A percentile compares a stretch with the other conserved stretches of the same genome.
These are phyloP conservation scores for Neoniphon sammara DNA, from an alignment of 2,797 vertebrate species.

Conservation along the genomic window DNA sequence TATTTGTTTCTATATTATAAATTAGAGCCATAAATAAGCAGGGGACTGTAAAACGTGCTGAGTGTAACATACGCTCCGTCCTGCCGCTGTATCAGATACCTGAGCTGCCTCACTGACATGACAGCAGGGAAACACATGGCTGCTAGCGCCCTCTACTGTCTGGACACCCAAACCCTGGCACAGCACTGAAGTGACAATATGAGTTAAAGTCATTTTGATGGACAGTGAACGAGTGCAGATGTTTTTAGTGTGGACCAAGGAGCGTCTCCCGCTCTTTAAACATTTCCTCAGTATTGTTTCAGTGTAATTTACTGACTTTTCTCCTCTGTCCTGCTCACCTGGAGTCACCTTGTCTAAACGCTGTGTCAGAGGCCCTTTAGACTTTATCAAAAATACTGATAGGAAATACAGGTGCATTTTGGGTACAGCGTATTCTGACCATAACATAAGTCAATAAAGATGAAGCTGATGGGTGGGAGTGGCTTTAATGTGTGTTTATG, in stretches of 20 bases:
- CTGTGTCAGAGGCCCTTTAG: neutral
- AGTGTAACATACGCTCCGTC: neutral
- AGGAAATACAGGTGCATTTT: too few species aligned
- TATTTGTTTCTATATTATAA: neutral
- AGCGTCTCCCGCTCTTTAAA: too few species aligned
- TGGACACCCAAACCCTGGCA: neutral
- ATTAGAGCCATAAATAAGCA: neutral
- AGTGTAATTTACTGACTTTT: neutral
- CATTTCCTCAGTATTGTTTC: too few species aligned
- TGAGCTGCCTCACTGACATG: constrained; percentile 41
- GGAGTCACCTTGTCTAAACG: neutral
- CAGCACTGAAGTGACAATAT: too few species aligned
- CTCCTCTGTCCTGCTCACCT: neutral
- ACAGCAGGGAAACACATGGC: constrained; percentile 39
- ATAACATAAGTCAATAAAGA: too few species aligned
- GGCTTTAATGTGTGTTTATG: too few species aligned
- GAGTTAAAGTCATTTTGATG: too few species aligned
- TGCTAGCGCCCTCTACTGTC: constrained; percentile 74
- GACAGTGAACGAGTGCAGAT: too few species aligned
- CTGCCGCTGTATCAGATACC: constrained; percentile 8
- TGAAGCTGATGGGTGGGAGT: too few species aligned
- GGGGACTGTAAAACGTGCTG: neutral
- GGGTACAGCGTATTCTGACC: too few species aligned
- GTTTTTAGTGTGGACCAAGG: too few species aligned
- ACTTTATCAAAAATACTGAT: too few species aligned